Evolutionary conservation across 2,888 invertebrate genomes (phyloP).

Genomic region (Rhamphomyia laevipes): DNA sequence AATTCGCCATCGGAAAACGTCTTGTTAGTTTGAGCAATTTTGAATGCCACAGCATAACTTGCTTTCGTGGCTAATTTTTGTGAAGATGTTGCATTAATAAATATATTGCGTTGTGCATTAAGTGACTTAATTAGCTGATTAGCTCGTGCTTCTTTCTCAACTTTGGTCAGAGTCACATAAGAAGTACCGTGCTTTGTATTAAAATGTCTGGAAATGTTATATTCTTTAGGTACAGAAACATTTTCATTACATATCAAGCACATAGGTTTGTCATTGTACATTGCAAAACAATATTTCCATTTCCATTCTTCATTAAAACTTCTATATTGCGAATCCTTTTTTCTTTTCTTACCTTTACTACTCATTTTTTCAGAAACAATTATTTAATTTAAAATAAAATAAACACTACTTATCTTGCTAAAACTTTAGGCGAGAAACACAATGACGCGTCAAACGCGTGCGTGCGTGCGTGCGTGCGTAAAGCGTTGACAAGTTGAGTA

Average conservation of each 20-base stretch:
- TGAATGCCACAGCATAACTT: not conserved
- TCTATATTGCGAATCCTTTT: not conserved
- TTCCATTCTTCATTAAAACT: not conserved
- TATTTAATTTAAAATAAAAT: not conserved
- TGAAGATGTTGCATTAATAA: not conserved
- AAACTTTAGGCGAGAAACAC: too few species aligned
- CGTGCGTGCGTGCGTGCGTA: too few species aligned
- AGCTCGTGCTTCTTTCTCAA: not conserved
- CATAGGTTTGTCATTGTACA: not conserved
- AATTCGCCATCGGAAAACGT: not conserved
- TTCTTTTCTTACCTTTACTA: not conserved
- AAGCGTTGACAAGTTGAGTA: too few species aligned
- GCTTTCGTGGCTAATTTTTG: not conserved
- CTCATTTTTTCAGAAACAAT: not conserved
- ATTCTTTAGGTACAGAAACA: not conserved
- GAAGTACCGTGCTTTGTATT: conserved; percentile 1
- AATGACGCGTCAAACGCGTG: too few species aligned
- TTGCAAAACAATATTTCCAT: not conserved
- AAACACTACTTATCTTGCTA: not conserved
- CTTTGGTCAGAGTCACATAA: not conserved
- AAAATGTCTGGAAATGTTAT: not conserved
- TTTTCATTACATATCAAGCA: not conserved
- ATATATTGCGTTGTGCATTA: not conserved
- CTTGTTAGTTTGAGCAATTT: not conserved
- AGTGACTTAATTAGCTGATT: not conserved